Conservation (phyloP, 2,888 invertebrate species). For the Cheilosia soror region DNA sequence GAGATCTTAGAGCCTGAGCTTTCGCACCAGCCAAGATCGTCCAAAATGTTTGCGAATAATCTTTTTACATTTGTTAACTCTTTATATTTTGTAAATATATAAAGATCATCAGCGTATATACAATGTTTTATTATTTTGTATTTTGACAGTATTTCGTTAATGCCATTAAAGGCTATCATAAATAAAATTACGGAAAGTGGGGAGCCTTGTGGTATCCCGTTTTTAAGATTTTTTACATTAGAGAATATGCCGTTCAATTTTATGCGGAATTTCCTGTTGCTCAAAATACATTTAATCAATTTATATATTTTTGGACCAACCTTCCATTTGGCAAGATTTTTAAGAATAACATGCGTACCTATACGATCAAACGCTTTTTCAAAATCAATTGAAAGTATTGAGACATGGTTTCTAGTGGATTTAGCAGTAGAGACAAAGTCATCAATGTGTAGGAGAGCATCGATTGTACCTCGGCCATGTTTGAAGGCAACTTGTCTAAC, state of each 20-base stretch:
- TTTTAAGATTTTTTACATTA: too few species aligned
- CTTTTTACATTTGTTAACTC: neutral
- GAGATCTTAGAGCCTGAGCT: slow-evolving; percentile 11
- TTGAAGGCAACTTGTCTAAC: slow-evolving; percentile 14
- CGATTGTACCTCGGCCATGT: slow-evolving; percentile 15
- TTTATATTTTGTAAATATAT: slow-evolving; percentile 6
- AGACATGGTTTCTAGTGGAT: slow-evolving; percentile 48
- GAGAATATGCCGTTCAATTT: too few species aligned
- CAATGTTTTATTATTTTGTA: neutral
- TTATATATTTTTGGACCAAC: slow-evolving; percentile 56
- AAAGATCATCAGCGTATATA: slow-evolving; percentile 10
- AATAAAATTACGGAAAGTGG: too few species aligned
- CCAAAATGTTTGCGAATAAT: neutral
- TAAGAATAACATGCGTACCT: slow-evolving; percentile 37
- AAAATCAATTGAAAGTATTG: slow-evolving; percentile 61
- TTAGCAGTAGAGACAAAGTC: slow-evolving; percentile 26
- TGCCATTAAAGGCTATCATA: too few species aligned
- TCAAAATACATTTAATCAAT: too few species aligned
- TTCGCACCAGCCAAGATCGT: slow-evolving; percentile 11
- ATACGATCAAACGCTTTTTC: slow-evolving; percentile 63
- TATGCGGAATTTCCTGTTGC: too few species aligned
- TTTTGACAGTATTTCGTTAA: neutral
- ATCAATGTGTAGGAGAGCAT: slow-evolving; percentile 38
- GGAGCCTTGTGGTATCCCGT: too few species aligned
- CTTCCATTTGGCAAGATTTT: slow-evolving; percentile 44